Conservation (phyloP, 2,797 vertebrate species). For the Myotis findleyi region DNA sequence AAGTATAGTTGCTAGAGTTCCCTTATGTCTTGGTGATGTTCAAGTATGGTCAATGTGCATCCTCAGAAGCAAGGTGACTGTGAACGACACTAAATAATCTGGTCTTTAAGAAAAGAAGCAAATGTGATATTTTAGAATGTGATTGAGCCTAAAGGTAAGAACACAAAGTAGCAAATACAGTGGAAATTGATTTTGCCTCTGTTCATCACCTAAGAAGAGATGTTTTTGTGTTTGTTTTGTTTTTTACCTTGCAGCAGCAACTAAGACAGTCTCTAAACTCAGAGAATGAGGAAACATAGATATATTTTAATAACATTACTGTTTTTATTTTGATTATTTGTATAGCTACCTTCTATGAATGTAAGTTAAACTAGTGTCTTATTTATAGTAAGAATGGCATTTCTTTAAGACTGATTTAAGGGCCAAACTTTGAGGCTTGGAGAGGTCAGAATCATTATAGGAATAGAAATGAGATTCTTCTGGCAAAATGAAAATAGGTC, state of each 20-base stretch:
- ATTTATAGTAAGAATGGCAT: not conserved
- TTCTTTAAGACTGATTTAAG: not conserved
- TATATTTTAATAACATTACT: not conserved
- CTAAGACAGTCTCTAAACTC: not conserved
- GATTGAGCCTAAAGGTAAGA: not conserved
- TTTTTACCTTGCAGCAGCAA: not conserved
- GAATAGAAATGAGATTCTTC: not conserved
- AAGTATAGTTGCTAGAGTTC: not conserved
- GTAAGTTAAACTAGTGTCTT: not conserved
- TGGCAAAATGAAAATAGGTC: not conserved
- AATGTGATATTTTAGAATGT: not conserved
- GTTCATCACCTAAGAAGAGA: not conserved
- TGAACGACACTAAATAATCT: not conserved
- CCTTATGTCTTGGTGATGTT: not conserved
- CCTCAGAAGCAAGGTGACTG: not conserved
- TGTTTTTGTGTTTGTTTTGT: not conserved
- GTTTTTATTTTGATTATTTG: not conserved
- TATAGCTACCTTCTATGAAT: not conserved
- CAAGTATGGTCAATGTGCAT: not conserved
- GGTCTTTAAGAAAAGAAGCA: not conserved
- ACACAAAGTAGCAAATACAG: not conserved
- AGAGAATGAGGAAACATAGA: not conserved
- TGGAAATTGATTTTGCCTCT: not conserved
- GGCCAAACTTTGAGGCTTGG: not conserved
- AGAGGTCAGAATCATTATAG: not conserved